Evolutionary conservation across 2,888 invertebrate genomes (phyloP).

Genomic region (Meteorus colon): DNA sequence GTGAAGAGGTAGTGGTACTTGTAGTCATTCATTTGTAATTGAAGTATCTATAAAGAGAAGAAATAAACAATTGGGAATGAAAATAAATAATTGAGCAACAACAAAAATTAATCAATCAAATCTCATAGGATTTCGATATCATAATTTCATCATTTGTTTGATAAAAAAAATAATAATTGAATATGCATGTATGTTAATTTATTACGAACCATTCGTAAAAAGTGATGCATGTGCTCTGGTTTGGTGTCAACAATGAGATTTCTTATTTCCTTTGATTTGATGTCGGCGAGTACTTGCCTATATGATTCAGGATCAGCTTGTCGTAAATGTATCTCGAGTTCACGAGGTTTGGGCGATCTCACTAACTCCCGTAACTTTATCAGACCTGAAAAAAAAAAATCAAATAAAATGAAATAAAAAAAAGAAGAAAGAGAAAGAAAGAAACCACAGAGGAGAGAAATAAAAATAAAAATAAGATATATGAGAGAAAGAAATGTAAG

Average conservation of each 20-base stretch:
- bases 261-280: conserved; percentile 84
- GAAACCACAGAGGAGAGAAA: neutral
- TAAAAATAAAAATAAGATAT: conserved; percentile 9
- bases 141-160: neutral
- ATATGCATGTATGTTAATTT: neutral
- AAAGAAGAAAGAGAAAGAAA: neutral
- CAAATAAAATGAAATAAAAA: neutral
- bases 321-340: conserved; percentile 81
- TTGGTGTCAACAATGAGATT: conserved; percentile 86
- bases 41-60: conserved; percentile 74
- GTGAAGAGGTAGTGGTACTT: conserved; percentile 96
- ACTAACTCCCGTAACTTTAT: conserved; percentile 83
- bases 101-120: neutral
- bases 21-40: conserved; percentile 96
- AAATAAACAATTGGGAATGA: neutral
- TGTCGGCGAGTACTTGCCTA: conserved; percentile 80
- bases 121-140: neutral
- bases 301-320: conserved; percentile 81
- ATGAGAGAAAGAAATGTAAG: conserved; percentile 1
- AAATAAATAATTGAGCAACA: neutral
- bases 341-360: conserved; percentile 77
- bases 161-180: neutral
- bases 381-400: conserved; percentile 75
- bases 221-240: conserved; percentile 81
- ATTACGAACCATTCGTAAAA: conserved; percentile 83